These are phyloP conservation scores for Tetranychus truncatus DNA, from an alignment of 2,888 invertebrate genomes.

Conservation along the genomic window DNA sequence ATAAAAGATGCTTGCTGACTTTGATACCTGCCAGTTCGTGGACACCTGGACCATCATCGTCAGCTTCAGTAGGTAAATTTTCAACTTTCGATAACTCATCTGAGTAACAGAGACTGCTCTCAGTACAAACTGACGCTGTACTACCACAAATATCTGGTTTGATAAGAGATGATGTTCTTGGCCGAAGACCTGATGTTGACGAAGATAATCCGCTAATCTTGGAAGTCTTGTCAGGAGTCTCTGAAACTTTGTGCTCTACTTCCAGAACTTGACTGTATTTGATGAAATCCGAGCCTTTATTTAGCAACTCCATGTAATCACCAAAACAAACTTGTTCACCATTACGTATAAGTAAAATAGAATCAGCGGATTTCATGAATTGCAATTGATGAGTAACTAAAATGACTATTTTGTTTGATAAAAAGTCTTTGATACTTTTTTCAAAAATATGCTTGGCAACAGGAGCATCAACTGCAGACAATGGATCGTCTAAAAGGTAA, in stretches of 20 bases:
- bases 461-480: slow-evolving; percentile 26
- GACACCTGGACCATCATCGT: neutral
- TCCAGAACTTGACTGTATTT: neutral
- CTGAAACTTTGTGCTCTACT: neutral
- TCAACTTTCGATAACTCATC: neutral
- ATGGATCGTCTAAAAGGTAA: slow-evolving; percentile 26
- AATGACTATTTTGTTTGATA: slow-evolving; percentile 34
- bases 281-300: neutral
- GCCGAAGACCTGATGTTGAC: neutral
- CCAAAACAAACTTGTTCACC: slow-evolving; percentile 16
- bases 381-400: slow-evolving; percentile 40
- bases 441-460: slow-evolving; percentile 27
- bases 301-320: slow-evolving; percentile 15
- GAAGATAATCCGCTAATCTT: neutral
- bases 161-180: neutral
- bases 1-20: neutral
- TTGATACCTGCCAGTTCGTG: neutral
- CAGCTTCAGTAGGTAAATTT: slow-evolving; percentile 9
- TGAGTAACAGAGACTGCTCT: neutral
- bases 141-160: neutral
- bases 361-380: slow-evolving; percentile 34
- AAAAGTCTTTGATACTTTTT: slow-evolving; percentile 29
- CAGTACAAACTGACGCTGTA: neutral
- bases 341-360: slow-evolving; percentile 34
- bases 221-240: neutral